Conservation (phyloP, 2,113 vertebrate genomes). For the Panurus biarmicus region DNA sequence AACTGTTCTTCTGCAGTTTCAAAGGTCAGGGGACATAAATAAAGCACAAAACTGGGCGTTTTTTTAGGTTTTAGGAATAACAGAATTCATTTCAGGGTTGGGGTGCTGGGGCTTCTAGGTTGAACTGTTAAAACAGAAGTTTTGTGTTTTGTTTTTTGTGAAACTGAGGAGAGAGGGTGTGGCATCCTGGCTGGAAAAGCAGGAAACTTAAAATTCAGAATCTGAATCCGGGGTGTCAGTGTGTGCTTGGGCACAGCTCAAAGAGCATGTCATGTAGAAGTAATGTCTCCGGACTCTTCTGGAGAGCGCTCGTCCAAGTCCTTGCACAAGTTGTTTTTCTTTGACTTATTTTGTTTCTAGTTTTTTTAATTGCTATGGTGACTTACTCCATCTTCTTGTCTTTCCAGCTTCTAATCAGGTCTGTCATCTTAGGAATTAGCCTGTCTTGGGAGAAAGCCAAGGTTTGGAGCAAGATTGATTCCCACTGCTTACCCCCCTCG, state of each 20-base stretch:
- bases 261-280: background rate
- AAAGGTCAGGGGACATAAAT: background rate
- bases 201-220: background rate
- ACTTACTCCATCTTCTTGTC: background rate
- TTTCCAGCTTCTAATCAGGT: background rate
- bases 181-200: background rate
- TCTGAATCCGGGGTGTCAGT: background rate
- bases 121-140: background rate
- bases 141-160: background rate
- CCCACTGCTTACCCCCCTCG: fast-evolving
- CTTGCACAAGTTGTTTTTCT: background rate
- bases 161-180: background rate
- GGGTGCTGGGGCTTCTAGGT: background rate
- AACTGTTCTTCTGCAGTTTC: background rate
- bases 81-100: background rate
- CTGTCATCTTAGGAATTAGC: background rate
- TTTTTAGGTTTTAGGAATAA: background rate
- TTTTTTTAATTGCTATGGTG: background rate
- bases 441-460: background rate
- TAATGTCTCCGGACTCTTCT: background rate
- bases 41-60: background rate
- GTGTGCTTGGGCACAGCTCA: background rate
- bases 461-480: background rate
- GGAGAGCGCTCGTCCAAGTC: background rate
- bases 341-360: background rate